Evolutionary conservation across 2,888 invertebrate genomes (phyloP), one percentile per base, ranked within the genome.

Genomic region (Eupeodes latifasciatus): DNA sequence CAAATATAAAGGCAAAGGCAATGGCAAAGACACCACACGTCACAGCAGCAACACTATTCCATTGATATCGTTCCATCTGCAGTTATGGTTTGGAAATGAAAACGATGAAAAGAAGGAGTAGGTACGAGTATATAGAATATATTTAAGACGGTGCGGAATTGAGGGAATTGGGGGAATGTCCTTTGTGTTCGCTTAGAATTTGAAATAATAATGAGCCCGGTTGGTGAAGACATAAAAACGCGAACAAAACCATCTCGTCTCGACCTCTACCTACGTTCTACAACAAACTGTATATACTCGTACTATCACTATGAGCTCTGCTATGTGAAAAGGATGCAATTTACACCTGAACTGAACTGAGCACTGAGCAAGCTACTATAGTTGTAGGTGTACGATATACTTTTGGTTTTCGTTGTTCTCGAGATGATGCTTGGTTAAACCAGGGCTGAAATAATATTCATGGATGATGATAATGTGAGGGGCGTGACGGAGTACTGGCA

Each of bases 191-290:
- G 84, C 55, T 81, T 81, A 81, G 88, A 84, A 88, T 88, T 84
- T 88, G 67, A 88, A 88, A 88, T 81, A 85, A 88, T 88, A 88
- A 88, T 85, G 88, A 88, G 85, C 85, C 81, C 69, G 88, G 81
- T 81, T 47, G 47, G 64, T 64, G 76, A 81, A 78, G 85, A 81
- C 85, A 88, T 88, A 88, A 88, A 88, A 88, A 88, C 88, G 81
- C 81, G 83, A 83, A 81, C 67, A 78, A 75, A 69, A 74, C 81
- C 47, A 57, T 47, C 27, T 27, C 27, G 27, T 27, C 27, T 27
- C 72, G 57, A 78, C 72, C 83, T 67, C 80, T 49, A 27, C 27
- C 80, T 49, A 27, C 27, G 27, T 27, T 27, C 27, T 27, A 62
- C 47, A 14, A 55, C 11, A 16, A 61, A 5, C 40, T 40, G 40